Conservation (phyloP, 1,140 invertebrate genomes). For the Cepaea nemoralis region DNA sequence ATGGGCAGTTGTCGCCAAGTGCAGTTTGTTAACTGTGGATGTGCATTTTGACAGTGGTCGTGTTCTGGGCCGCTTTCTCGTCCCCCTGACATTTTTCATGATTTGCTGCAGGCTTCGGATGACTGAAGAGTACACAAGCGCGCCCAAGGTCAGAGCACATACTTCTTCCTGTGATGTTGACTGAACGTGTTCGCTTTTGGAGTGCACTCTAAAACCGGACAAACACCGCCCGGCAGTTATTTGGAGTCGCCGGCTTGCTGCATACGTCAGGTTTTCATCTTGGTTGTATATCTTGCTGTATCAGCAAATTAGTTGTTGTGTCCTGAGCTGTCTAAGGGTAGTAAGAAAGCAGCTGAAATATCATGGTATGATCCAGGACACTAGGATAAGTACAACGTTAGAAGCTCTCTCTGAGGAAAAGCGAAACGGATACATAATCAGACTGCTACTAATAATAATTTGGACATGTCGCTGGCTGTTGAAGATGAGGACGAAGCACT, state of each 20-base stretch:
- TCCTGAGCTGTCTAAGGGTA: no score
- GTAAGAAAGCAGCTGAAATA: no score
- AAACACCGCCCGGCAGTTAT: background rate
- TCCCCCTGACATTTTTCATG: background rate
- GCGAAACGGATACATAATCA: no score
- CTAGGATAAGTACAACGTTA: no score
- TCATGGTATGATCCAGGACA: no score
- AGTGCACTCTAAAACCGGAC: background rate
- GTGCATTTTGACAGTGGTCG: background rate
- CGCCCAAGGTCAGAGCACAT: background rate
- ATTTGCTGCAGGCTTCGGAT: background rate
- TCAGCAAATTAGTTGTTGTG: no score
- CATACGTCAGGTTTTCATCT: background rate
- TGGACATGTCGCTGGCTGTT: no score
- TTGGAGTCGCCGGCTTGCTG: background rate
- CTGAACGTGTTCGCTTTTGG: background rate
- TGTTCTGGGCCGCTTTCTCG: no score
- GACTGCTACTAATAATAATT: no score
- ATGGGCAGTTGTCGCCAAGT: background rate
- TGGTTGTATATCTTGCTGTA: no score
- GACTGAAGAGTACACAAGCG: background rate
- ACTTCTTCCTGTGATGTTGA: conserved; percentile 4
- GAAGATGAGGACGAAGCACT: no score
- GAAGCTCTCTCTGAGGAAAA: no score
- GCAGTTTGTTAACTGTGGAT: background rate